phyloP scores from a whole-genome alignment of 2,888 invertebrate species.

The Ichneumoninae sp. region DNA sequence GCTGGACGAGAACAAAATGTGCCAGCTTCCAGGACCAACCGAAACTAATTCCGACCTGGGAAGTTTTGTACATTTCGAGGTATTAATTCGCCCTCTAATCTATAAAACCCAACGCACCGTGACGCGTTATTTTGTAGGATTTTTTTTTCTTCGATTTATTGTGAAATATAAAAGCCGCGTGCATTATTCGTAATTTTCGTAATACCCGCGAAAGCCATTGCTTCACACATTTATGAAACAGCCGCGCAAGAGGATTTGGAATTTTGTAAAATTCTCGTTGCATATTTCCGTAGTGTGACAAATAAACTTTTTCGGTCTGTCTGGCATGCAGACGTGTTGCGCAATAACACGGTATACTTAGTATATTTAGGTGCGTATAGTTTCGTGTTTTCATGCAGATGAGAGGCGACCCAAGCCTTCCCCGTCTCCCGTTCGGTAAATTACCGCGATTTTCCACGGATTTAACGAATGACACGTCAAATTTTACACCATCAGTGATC shows the following conservation, averaged over 20 bases:
- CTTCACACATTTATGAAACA: neutral
- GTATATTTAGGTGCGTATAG: neutral
- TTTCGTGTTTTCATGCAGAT: conserved; percentile 14
- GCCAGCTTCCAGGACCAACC: too few species aligned
- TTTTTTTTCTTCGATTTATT: neutral
- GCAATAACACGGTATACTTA: neutral
- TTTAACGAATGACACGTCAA: conserved; percentile 64
- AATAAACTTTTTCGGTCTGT: neutral
- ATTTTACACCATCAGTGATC: conserved; percentile 63
- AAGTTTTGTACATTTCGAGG: too few species aligned
- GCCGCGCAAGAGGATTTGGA: neutral
- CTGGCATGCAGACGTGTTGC: neutral
- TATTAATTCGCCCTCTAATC: too few species aligned
- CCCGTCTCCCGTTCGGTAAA: conserved; percentile 39
- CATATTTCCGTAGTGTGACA: neutral
- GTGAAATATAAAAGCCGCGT: neutral
- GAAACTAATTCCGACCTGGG: too few species aligned
- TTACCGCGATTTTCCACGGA: conserved; percentile 41
- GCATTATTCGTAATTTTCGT: neutral
- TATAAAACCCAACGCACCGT: too few species aligned
- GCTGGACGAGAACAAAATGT: neutral
- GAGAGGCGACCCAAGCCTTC: conserved; percentile 5
- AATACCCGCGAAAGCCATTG: neutral
- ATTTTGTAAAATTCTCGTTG: neutral
- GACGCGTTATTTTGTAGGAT: neutral